Conservation (phyloP, 53 echinoderm and acorn worm species). For the Echinometra lucunter region DNA sequence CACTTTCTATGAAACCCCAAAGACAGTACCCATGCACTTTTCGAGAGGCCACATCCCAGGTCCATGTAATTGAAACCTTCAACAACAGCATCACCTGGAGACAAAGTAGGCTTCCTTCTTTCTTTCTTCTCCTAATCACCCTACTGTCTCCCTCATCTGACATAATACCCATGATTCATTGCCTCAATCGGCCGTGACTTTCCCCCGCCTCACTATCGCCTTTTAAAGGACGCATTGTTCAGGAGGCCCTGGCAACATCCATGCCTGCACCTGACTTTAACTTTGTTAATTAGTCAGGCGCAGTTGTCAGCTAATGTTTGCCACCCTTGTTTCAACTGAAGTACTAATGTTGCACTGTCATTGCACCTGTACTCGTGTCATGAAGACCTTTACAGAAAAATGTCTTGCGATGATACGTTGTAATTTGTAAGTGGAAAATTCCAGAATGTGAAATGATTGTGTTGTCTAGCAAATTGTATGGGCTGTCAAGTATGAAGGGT, state of each 20-base stretch:
- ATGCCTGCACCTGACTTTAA: background rate
- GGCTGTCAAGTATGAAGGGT: background rate
- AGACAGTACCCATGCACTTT: slow-evolving; percentile 3
- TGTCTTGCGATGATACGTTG: background rate
- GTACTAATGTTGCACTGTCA: background rate
- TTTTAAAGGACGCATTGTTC: background rate
- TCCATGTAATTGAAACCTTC: slow-evolving; percentile 10
- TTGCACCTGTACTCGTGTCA: background rate
- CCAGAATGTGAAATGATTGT: background rate
- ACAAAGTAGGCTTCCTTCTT: background rate
- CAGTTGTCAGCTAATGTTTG: slow-evolving; percentile 12
- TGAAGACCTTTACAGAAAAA: too few relatives aligned
- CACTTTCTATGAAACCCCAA: background rate
- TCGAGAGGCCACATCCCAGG: background rate
- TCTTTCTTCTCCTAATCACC: background rate
- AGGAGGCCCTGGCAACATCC: slow-evolving; percentile 35
- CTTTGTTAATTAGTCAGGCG: background rate
- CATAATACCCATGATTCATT: slow-evolving; percentile 35
- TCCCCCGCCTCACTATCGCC: background rate
- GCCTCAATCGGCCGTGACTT: background rate
- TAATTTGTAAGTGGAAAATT: background rate
- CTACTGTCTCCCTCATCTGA: background rate
- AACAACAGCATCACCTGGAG: slow-evolving; percentile 34
- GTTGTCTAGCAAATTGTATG: background rate
- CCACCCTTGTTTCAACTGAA: background rate